Percentiles rank a stretch among this genome's conserved stretches.
Evolutionary conservation across 2,888 invertebrate genomes (phyloP).

Genomic region (Agonum fuliginosum): DNA sequence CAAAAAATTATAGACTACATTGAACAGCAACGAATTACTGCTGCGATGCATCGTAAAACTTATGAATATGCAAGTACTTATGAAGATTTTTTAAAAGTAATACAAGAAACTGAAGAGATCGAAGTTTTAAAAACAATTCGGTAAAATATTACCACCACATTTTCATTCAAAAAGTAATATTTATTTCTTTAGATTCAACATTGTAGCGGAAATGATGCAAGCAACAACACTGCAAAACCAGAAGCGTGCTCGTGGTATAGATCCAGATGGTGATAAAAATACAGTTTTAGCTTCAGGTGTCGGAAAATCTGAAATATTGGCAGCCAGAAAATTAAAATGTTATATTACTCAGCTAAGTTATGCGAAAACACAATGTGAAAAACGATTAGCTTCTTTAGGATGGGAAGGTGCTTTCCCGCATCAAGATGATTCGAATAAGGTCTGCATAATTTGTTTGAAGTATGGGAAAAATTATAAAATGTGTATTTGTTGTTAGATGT

Average conservation of each 20-base stretch:
- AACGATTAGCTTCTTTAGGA: conserved; percentile 82
- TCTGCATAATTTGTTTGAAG: conserved; percentile 46
- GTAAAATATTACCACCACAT: conserved; percentile 70
- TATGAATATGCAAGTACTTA: conserved; percentile 93
- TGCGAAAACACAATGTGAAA: conserved; percentile 89
- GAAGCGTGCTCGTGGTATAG: conserved; percentile 88
- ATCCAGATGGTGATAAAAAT: conserved; percentile 77
- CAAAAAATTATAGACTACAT: conserved; percentile 89
- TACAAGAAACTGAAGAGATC: conserved; percentile 86
- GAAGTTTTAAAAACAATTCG: conserved; percentile 89
- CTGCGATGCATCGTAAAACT: conserved; percentile 86
- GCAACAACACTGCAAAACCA: conserved; percentile 93
- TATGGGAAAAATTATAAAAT: neutral
- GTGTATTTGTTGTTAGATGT: conserved; percentile 74
- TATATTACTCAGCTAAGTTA: conserved; percentile 89
- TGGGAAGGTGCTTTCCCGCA: conserved; percentile 83
- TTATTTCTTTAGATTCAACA: conserved; percentile 80
- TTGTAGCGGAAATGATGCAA: conserved; percentile 95
- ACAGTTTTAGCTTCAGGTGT: conserved; percentile 75
- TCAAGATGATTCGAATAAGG: conserved; percentile 71
- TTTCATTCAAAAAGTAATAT: neutral
- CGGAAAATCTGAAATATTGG: conserved; percentile 85
- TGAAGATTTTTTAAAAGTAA: conserved; percentile 90
- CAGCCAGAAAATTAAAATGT: conserved; percentile 87
- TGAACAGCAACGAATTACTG: conserved; percentile 85